Conservation (phyloP, 2,888 invertebrate genomes). For the Liodrosophila aerea region DNA sequence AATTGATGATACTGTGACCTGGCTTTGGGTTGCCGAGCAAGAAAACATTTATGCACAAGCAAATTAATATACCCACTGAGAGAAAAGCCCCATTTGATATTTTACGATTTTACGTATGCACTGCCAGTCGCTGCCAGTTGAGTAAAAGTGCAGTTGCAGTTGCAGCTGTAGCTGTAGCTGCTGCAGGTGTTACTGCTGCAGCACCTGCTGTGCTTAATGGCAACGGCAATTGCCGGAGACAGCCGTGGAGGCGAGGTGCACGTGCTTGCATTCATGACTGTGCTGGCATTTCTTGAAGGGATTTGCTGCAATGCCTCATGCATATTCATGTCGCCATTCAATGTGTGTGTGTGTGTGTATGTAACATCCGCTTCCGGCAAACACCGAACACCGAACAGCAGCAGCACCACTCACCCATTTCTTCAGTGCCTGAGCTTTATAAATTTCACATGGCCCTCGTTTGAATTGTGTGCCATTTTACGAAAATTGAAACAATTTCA, state of each 20-base stretch:
- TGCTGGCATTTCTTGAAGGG: slow-evolving; percentile 48
- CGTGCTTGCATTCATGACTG: slow-evolving; percentile 23
- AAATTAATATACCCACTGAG: slow-evolving; percentile 56
- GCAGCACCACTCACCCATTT: slow-evolving; percentile 11
- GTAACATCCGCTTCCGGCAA: slow-evolving; percentile 52
- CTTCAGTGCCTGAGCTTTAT: slow-evolving; percentile 28
- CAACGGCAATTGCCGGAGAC: slow-evolving; percentile 34
- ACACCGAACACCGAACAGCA: slow-evolving; percentile 9
- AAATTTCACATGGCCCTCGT: slow-evolving; percentile 43
- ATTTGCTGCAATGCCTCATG: slow-evolving; percentile 42
- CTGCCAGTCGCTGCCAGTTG: slow-evolving; percentile 21
- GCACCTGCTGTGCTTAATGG: slow-evolving; percentile 49
- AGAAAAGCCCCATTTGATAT: slow-evolving; percentile 27
- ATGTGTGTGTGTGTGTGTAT: slow-evolving; percentile 12
- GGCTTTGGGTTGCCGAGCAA: not conserved
- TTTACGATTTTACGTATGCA: slow-evolving; percentile 49
- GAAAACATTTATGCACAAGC: slow-evolving; percentile 41
- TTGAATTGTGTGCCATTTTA: slow-evolving; percentile 55
- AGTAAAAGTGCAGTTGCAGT: not conserved
- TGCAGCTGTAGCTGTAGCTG: slow-evolving; percentile 35
- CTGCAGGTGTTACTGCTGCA: slow-evolving; percentile 17
- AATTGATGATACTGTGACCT: slow-evolving; percentile 55
- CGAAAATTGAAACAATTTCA: slow-evolving; percentile 73
- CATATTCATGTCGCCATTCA: slow-evolving; percentile 41
- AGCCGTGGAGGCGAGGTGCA: slow-evolving; percentile 11